A percentile compares a stretch with the other conserved stretches of the same genome.
Evolutionary conservation across 2,888 invertebrate genomes (phyloP).

Genomic region (Platerodrilus igneus): DNA sequence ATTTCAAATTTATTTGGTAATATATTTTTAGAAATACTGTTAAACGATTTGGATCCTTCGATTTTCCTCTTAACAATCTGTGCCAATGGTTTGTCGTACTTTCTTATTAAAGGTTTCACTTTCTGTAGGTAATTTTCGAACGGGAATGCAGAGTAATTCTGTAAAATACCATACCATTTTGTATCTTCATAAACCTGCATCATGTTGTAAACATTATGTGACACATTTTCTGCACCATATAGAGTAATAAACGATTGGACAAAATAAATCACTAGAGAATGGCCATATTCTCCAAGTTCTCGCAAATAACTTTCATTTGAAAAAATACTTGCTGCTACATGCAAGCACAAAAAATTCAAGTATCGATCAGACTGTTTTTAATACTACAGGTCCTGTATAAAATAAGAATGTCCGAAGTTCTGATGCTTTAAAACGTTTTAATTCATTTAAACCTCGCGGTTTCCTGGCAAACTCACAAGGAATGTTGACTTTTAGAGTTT

Average conservation of each 20-base stretch:
- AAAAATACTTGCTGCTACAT: constrained; percentile 17
- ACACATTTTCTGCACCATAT: constrained; percentile 10
- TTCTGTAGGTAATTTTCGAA: constrained; percentile 14
- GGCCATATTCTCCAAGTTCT: constrained; percentile 11
- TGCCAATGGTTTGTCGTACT: background rate
- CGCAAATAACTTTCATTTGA: constrained; percentile 7
- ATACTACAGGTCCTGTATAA: constrained; percentile 19
- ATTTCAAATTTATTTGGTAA: background rate
- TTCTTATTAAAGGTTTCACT: constrained; percentile 5
- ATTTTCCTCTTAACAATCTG: constrained; percentile 5
- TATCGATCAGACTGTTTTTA: constrained; percentile 18
- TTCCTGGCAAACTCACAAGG: constrained; percentile 19
- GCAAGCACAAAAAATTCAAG: constrained; percentile 16
- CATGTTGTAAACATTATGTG: constrained; percentile 14
- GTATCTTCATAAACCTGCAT: constrained; percentile 11
- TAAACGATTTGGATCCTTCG: too few species aligned
- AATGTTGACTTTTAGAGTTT: constrained; percentile 4
- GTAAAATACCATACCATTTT: too few species aligned
- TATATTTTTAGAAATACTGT: background rate
- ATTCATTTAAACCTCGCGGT: constrained; percentile 15
- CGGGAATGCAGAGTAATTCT: constrained; percentile 10
- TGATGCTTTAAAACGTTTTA: constrained; percentile 23
- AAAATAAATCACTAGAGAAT: constrained; percentile 12
- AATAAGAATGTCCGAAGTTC: constrained; percentile 19
- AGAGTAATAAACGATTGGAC: constrained; percentile 9